phyloP scores from a whole-genome alignment of 2,797 vertebrate genomes.

The Poeciliopsis presidionis region DNA sequence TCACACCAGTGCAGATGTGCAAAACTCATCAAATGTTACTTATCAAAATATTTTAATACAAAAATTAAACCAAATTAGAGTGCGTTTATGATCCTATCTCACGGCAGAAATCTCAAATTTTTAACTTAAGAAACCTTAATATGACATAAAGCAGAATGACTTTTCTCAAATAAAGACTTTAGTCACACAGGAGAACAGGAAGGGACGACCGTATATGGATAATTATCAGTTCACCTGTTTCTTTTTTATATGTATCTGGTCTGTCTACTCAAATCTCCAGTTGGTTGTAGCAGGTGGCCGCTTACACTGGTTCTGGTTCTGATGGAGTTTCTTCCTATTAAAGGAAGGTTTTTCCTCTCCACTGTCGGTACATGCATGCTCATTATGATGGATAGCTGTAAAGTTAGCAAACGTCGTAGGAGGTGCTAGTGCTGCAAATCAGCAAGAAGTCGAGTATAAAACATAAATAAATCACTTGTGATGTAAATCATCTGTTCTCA shows the following conservation, averaged over 20 bases:
- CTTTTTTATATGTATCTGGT: too few species aligned
- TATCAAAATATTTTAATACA: neutral
- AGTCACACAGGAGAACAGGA: neutral
- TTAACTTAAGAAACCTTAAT: neutral
- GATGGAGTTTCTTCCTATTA: too few species aligned
- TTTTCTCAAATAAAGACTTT: too few species aligned
- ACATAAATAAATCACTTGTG: neutral
- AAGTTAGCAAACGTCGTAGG: too few species aligned
- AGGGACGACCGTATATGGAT: neutral
- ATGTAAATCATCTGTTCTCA: neutral
- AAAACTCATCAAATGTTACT: neutral
- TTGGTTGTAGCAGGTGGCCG: too few species aligned
- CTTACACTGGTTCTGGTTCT: too few species aligned
- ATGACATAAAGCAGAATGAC: too few species aligned
- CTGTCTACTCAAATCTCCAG: too few species aligned
- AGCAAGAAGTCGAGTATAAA: neutral
- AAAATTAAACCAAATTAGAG: neutral
- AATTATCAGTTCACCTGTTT: neutral
- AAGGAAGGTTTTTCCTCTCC: too few species aligned
- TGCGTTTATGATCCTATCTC: neutral
- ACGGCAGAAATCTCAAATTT: neutral
- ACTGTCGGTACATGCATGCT: too few species aligned
- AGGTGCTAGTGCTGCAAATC: neutral
- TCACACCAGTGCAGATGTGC: neutral
- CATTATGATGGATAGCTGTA: too few species aligned